A percentile compares a stretch with the other conserved stretches of the same genome.
Evolutionary conservation across 2,888 invertebrate genomes (phyloP).

Genomic region (Lycophotia porphyrea): DNA sequence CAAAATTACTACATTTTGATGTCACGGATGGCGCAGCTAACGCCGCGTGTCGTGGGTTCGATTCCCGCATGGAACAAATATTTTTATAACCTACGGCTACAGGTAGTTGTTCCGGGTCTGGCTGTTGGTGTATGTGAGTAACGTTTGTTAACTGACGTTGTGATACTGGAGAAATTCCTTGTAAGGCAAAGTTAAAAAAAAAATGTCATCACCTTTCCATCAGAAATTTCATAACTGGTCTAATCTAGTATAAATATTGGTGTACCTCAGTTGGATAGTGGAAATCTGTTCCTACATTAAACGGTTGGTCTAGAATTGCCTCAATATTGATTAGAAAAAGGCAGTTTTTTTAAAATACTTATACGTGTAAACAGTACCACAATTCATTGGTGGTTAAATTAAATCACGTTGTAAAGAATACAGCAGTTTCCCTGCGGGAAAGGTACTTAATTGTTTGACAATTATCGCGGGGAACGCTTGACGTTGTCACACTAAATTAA

Average conservation of each 20-base stretch:
- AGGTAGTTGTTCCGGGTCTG: too few species aligned
- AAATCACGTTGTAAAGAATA: constrained; percentile 41
- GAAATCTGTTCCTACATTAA: not conserved
- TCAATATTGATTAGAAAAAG: not conserved
- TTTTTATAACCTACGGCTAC: too few species aligned
- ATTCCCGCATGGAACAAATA: too few species aligned
- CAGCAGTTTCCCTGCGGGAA: constrained; percentile 14
- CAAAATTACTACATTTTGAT: too few species aligned
- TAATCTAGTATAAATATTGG: not conserved
- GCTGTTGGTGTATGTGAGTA: too few species aligned
- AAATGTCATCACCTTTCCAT: too few species aligned
- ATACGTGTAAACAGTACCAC: not conserved
- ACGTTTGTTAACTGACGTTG: too few species aligned
- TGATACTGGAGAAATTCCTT: too few species aligned
- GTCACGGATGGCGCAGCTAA: too few species aligned
- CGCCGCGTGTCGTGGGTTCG: too few species aligned
- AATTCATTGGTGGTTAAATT: constrained; percentile 12
- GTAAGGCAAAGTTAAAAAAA: too few species aligned
- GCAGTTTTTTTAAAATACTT: not conserved
- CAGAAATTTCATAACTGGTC: not conserved
- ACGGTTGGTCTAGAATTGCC: not conserved
- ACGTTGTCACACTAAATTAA: constrained; percentile 38
- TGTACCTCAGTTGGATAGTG: not conserved
- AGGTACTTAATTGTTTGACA: constrained; percentile 45
- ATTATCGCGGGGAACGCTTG: constrained; percentile 31